Base-by-base conservation (phyloP, 1,140 invertebrate genomes). In the Lerema accius region DNA sequence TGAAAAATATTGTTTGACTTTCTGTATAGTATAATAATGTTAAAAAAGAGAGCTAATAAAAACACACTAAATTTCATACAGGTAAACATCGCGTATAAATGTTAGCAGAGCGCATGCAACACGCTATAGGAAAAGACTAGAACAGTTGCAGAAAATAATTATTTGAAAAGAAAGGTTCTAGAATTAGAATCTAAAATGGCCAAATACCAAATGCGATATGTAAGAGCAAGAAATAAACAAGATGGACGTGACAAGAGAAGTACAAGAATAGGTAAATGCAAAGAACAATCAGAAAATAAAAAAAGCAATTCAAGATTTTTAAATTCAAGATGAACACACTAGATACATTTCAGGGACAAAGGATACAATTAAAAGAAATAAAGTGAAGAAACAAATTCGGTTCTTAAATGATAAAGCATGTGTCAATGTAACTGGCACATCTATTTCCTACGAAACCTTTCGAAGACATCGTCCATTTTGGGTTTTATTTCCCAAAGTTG, bases 371-470 rank as follows among this genome's bases (percentile, higher is more conserved):
- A 71, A 58, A 4, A 32, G 61, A 13, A 53, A 55, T n/a, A 66
- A 66, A 40, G 16, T 60, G 0, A 70, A 70, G 48, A 66, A 61
- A 19, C 67, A 69, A 55, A 65, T 63, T 11, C 19, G 67, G 0
- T 53, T 65, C 40, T 28, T 65, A 26, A 69, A 69, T 26, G 63
- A 69, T 32, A 71, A 64, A 16, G 35, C 7, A 7, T 68, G 67
- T 67, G 11, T 51, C 0, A 63, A 62, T 35, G 62, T 53, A 19
- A 53, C 60, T 42, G 68, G 63, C 2, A 17, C 63, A 10, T 26
- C 13, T 16, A 66, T 70, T 32, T 66, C 63, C 0, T 70, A 70
- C 48, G 68, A 70, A 49, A 67, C 64, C 6, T 70, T 70, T 23
- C 60, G 68, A 6, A 45, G 60, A 56, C 7, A 66, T 40, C 51